Evolutionary conservation across 2,113 vertebrate genomes (phyloP), one percentile per base, ranked within the genome.

Genomic region (Rhinolophus sinicus): DNA sequence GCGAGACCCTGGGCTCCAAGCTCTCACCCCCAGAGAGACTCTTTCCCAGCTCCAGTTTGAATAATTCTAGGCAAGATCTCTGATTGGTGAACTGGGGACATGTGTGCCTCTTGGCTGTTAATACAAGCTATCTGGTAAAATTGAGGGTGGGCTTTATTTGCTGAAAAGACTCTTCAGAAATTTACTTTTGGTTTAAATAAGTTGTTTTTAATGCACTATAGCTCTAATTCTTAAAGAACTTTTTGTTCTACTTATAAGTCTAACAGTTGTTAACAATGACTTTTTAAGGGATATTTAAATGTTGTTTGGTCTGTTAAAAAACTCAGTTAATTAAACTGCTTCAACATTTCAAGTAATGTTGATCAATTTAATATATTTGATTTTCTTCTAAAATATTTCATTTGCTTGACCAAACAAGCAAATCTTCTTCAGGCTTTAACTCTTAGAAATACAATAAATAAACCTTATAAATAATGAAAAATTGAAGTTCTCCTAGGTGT

Each of bases 331-430:
- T 90, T 87, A 85, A 94, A 94, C 6, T 64, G 35, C 21, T 88
- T 96, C 33, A 75, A 67, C 54, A 87, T 94, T 84, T 94, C 64
- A 88, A 93, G 94, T 60, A 76, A 70, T 33, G 3, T 83, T 70
- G 70, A 88, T 85, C 18, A 70, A 18, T 54, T 90, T 88, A 85
- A 93, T 81, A 28, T 89, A 91, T 77, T 91, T 96, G 14, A 70
- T 52, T 82, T 87, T 62, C 8, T 81, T 95, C 78, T 88, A 82
- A 90, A 92, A 47, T 67, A 85, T 88, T 94, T 97, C 80, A 96
- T 76, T 72, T 93, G 58, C 24, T 78, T 75, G 35, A 56, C 7
- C 21, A 83, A 62, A 47, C 21, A 83, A 62, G 47, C 13, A 84
- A 65, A 64, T 86, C 21, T 90, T 88, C 54, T 52, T 81, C 11